Base-by-base conservation (phyloP, 1,140 invertebrate species). In the Augochlora pura region DNA sequence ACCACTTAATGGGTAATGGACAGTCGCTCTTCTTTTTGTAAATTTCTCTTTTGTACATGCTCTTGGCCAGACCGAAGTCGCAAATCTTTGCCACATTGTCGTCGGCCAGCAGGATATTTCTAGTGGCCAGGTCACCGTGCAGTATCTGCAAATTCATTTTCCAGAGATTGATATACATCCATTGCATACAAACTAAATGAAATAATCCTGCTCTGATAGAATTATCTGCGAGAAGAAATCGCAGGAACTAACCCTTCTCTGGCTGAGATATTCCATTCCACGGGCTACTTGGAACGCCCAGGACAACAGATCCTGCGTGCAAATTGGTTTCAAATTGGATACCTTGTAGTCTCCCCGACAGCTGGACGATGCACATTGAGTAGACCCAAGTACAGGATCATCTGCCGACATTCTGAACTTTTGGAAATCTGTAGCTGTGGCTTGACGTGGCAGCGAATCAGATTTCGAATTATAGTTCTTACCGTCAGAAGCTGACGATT, bases 1-100 rank as follows among this genome's bases (percentile, higher is more conserved):
- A 94, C 97, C 97, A 97, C 91, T 97, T 97, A 7, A 97, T 94
- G 4, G 96, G 97, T 1, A 97, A 90, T 0, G 94, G 95, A n/a
- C 95, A 94, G 89, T 97, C 95, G 81, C 97, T 97, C 86, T 97
- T 96, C 91, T 99, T 99, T 88, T 96, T 96, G 88, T 99, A 99
- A 93, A 99, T 98, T 83, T 98, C 96, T 68, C 96, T 95, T 85
- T 98, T 96, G 82, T 98, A 97, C 93, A 99, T 96, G 82, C 97
- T 98, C 90, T 98, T 95, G 0, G 98, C 98, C n/a, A 99, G 92
- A n/a, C 98, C 98, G 93, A 99, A 99, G 91, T 99, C 98, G 79
- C 98, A 99, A 83, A 99, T 99, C 91, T 99, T 99, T 0, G 97
- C 96, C 0, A 97, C 93, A 88, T 98, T 97, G 76, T 98, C 94